phyloP scores from a whole-genome alignment of 2,888 invertebrate species.

The Tineola bisselliella region DNA sequence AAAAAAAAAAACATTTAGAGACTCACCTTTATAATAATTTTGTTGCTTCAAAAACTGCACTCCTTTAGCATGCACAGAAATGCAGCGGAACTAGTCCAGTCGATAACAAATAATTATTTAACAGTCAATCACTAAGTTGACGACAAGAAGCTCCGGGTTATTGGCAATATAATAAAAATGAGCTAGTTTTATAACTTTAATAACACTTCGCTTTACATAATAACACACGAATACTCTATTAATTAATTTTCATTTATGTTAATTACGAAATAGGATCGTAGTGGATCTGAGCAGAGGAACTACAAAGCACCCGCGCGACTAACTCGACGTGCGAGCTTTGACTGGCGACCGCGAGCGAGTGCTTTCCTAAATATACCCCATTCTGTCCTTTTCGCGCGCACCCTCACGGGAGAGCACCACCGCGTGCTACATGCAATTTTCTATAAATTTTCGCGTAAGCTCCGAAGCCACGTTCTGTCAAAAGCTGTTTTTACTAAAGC shows the following conservation, averaged over 20 bases:
- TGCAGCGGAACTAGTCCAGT: conserved; percentile 11
- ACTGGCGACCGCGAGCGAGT: conserved; percentile 39
- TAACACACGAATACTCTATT: conserved; percentile 36
- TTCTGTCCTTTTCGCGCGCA: conserved; percentile 46
- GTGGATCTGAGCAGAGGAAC: conserved; percentile 30
- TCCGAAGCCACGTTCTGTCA: conserved; percentile 55
- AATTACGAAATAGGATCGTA: conserved; percentile 45
- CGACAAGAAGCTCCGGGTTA: neutral
- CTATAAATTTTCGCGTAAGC: conserved; percentile 65
- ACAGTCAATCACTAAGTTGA: conserved; percentile 30
- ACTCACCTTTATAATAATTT: conserved; percentile 11
- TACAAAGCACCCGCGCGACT: conserved; percentile 40
- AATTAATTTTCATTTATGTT: conserved; percentile 46
- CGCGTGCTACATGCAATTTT: conserved; percentile 62
- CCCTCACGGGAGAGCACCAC: conserved; percentile 41
- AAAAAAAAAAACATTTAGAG: neutral
- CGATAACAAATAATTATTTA: conserved; percentile 24
- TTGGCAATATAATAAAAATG: neutral
- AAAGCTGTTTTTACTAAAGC: conserved; percentile 55
- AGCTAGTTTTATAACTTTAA: neutral
- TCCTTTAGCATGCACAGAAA: conserved; percentile 10
- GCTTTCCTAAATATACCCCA: conserved; percentile 64
- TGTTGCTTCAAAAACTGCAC: conserved; percentile 8
- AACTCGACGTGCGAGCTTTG: conserved; percentile 40
- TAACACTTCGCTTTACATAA: conserved; percentile 50